Evolutionary conservation across 2,888 invertebrate genomes (phyloP), one percentile per base, ranked within the genome.

Genomic region (Idaea straminata): DNA sequence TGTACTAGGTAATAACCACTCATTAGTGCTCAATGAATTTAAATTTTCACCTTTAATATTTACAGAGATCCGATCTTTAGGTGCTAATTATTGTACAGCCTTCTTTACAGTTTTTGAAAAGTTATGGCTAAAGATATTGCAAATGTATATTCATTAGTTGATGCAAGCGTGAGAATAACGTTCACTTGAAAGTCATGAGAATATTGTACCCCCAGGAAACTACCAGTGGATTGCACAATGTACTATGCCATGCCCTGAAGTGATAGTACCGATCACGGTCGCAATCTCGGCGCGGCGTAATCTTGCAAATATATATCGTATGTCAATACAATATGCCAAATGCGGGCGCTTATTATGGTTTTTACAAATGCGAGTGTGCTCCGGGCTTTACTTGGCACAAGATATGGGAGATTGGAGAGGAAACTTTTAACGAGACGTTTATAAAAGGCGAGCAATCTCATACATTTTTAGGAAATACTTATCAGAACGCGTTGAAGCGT

Each of bases 311-410:
- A 91, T 91, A 89, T 91, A 91, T 92, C 84, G 87, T 85, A 84
- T 92, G 92, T 91, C 91, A 91, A 91, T 91, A 87, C 86, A 89
- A 90, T 89, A 91, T 87, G 91, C 91, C 92, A 90, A 92, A 91
- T 87, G 87, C 82, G 83, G 77, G 81, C 83, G 86, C 90, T 91
- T 91, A 91, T 91, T 91, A 91, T 83, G 83, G 82, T 88, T 90
- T 90, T 91, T 90, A 91, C 89, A 91, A 91, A 91, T 91, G 91
- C 85, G 83, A 79, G 82, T 81, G 73, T 77, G 89, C 89, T 90
- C 77, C 84, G 73, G 88, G 89, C 86, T 75, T 66, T 34, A 25
- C 47, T 47, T 77, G 80, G 75, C 66, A 3, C 64, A 83, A 80
- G 72, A 69, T 58, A 70, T 47, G 47, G 47, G 47, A 6, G 47